Evolutionary conservation across 2,797 vertebrate genomes (phyloP).

Genomic region (Ptychobarbus kaznakovi): DNA sequence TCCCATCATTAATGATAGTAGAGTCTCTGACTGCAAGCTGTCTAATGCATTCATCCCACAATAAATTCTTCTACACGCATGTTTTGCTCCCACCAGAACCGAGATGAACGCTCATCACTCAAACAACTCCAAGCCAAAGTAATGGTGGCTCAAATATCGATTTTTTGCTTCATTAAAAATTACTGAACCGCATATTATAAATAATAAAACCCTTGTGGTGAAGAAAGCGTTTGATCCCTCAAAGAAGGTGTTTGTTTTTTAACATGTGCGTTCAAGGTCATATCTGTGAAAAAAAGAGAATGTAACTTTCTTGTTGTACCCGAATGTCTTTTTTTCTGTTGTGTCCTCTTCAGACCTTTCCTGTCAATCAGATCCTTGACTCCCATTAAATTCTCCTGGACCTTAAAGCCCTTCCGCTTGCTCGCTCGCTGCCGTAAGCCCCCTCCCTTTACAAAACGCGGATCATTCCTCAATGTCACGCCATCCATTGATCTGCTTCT

Average conservation of each 20-base stretch:
- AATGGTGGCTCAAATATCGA: conserved; percentile 52
- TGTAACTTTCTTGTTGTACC: conserved; percentile 62
- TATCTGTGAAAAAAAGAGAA: conserved; percentile 51
- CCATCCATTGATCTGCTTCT: conserved; percentile 82
- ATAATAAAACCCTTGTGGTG: conserved; percentile 52
- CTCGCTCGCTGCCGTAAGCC: conserved; percentile 20
- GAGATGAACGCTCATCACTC: conserved; percentile 56
- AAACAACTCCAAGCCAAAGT: conserved; percentile 57
- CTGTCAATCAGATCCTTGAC: conserved; percentile 65
- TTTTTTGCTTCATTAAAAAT: conserved; percentile 64
- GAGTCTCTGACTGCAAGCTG: conserved; percentile 44
- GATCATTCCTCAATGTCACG: conserved; percentile 84
- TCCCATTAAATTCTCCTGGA: conserved; percentile 61
- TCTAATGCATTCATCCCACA: conserved; percentile 60
- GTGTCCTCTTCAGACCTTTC: conserved; percentile 70
- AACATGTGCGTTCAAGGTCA: conserved; percentile 71
- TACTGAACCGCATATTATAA: conserved; percentile 55
- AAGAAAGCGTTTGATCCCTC: conserved; percentile 42
- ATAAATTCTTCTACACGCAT: conserved; percentile 37
- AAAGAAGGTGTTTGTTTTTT: conserved; percentile 55
- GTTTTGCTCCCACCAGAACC: conserved; percentile 51
- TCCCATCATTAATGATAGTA: conserved; percentile 35
- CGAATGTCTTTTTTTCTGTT: conserved; percentile 58
- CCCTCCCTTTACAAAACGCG: conserved; percentile 65
- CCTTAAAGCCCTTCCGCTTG: conserved; percentile 54